Evolutionary conservation across 2,888 invertebrate genomes (phyloP).

Genomic region (Acronicta psi): DNA sequence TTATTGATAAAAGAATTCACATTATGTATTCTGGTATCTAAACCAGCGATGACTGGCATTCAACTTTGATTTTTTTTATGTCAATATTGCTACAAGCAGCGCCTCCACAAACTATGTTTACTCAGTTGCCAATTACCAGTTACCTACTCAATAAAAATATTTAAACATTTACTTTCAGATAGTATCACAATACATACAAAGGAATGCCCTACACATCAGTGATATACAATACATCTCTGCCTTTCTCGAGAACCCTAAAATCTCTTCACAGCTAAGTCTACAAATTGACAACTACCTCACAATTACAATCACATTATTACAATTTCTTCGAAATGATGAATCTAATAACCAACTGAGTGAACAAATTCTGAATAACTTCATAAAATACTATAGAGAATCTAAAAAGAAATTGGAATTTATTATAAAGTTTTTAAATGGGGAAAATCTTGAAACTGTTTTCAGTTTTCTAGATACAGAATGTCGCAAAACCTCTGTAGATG

Average conservation of each 20-base stretch:
- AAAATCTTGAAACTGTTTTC: constrained; percentile 78
- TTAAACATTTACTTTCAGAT: constrained; percentile 71
- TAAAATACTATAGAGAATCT: constrained; percentile 76
- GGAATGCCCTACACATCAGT: constrained; percentile 65
- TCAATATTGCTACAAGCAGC: too few species aligned
- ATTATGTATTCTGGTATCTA: too few species aligned
- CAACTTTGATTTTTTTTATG: too few species aligned
- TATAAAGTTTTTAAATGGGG: constrained; percentile 71
- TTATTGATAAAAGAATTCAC: too few species aligned
- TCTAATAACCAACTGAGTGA: constrained; percentile 54
- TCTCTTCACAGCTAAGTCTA: constrained; percentile 67
- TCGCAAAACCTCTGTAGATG: constrained; percentile 63
- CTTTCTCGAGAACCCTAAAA: constrained; percentile 78
- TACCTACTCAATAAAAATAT: not conserved
- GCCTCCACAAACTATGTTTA: too few species aligned
- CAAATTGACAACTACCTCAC: constrained; percentile 74
- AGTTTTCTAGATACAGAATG: constrained; percentile 72
- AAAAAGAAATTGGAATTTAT: constrained; percentile 83
- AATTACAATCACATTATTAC: constrained; percentile 71
- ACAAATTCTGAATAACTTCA: constrained; percentile 69
- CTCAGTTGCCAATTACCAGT: too few species aligned
- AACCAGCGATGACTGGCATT: too few species aligned
- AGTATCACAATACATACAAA: constrained; percentile 74
- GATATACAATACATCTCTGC: constrained; percentile 68
- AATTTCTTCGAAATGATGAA: constrained; percentile 65